Evolutionary conservation across 2,113 vertebrate species (phyloP), one percentile per base, ranked within the genome.

Genomic region (Hirundichthys speculiger): DNA sequence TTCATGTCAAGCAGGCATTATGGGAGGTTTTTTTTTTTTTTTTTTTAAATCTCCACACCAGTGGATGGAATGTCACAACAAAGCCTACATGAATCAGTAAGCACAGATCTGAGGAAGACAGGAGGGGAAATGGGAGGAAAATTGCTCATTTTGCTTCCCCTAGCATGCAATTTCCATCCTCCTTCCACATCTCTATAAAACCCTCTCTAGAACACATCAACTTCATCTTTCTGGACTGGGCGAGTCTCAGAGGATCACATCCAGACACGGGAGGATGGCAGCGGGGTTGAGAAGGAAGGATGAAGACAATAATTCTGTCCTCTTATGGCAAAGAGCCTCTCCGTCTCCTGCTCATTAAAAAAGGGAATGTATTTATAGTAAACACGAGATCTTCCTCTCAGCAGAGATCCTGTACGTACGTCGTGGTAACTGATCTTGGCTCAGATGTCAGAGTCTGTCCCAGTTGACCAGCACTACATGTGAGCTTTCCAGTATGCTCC

Each of bases 61-160:
- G 74, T n/a, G 60, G 74, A 82, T 69, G 64, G 58, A 67, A 61
- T 82, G 78, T 88, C 84, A 80, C 70, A 79, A 86, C 80, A 78
- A 81, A 87, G 82, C 73, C 78, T 88, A 83, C 85, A 89, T 80
- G 86, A 89, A 84, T 82, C 82, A 90, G 68, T 85, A 85, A 88
- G 65, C 80, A 80, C 74, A 65, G 62, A 78, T 81, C 53, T 13
- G 55, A 66, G 30, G 67, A 54, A 27, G 60, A 78, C 69, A 66
- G 27, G 60, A 69, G 51, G 68, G 56, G 75, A 84, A 83, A 84
- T 83, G 73, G 72, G 69, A 84, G 85, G 71, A 80, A 75, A 86
- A 83, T 82, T 55, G 82, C 77, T 77, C 73, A 72, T 87, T 86
- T 90, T 82, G 75, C 68, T 86, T 72, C 65, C 64, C 47, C 54